Evolutionary conservation across 2,888 invertebrate genomes (phyloP).

Genomic region (Saturnia pavonia): DNA sequence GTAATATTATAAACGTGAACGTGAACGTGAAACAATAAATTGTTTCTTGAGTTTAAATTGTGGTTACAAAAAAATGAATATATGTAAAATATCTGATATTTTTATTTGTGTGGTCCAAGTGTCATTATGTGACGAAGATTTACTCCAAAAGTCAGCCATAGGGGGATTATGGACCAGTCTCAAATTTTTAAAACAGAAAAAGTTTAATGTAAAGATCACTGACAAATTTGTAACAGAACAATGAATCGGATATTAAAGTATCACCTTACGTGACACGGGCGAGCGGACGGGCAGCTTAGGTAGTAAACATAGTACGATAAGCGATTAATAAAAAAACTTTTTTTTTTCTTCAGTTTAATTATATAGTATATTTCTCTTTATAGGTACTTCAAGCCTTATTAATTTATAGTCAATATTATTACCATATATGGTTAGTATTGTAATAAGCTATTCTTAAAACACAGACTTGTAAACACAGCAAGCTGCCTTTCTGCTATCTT

Average conservation of each 20-base stretch:
- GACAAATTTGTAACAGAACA: conserved; percentile 83
- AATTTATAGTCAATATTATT: neutral
- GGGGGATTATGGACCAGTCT: conserved; percentile 76
- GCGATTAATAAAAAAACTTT: conserved; percentile 22
- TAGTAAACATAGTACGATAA: conserved; percentile 45
- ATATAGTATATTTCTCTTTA: neutral
- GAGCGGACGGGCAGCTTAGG: conserved; percentile 68
- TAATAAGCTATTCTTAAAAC: neutral
- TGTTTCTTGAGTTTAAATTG: neutral
- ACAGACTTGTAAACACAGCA: neutral
- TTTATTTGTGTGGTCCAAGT: conserved; percentile 73
- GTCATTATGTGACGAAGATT: conserved; percentile 66
- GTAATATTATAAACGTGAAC: too few relatives aligned
- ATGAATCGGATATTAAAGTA: conserved; percentile 81
- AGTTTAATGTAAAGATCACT: conserved; percentile 81
- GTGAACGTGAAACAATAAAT: neutral
- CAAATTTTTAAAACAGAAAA: conserved; percentile 76
- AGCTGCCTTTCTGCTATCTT: conserved; percentile 1
- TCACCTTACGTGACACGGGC: conserved; percentile 78
- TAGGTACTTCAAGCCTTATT: neutral
- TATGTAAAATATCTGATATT: conserved; percentile 48
- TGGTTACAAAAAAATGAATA: neutral
- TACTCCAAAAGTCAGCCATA: conserved; percentile 66
- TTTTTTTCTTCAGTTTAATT: neutral
- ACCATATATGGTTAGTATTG: neutral